A percentile compares a stretch with the other conserved stretches of the same genome.
phyloP scores from a whole-genome alignment of 1,140 invertebrate genomes.

The Tribolium madens region DNA sequence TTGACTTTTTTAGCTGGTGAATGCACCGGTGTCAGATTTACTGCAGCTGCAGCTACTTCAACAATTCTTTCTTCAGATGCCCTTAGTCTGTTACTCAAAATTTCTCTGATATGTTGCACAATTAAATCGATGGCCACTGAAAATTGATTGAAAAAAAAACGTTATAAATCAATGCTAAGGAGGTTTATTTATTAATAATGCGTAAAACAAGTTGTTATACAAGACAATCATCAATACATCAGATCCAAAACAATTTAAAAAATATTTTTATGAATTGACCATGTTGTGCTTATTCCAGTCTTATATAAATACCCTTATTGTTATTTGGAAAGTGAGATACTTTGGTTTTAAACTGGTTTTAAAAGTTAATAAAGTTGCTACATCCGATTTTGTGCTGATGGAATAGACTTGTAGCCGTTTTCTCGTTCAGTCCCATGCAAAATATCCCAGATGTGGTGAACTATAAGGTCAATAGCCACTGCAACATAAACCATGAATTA shows the following conservation, averaged over 20 bases:
- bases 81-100: conserved; percentile 71
- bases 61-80: conserved; percentile 48
- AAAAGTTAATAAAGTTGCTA: neutral
- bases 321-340: neutral
- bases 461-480: conserved; percentile 99
- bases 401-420: conserved; percentile 47
- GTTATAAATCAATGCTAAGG: neutral
- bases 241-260: conserved; percentile 1
- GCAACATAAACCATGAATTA: conserved; percentile 72
- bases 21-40: neutral
- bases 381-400: conserved; percentile 28
- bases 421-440: conserved; percentile 71
- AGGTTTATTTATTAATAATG: neutral
- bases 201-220: neutral
- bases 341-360: conserved; percentile 5
- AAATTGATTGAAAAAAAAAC: conserved; percentile 61
- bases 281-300: conserved; percentile 3
- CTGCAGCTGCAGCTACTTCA: neutral
- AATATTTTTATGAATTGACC: neutral
- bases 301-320: conserved; percentile 18
- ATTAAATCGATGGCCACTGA: conserved; percentile 94
- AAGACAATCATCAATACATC: conserved; percentile 1
- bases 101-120: conserved; percentile 93
- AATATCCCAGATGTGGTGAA: conserved; percentile 97
- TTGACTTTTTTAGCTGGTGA: conserved; percentile 53